These are phyloP conservation scores for Nomada lathburiana DNA, from an alignment of 2,888 invertebrate species.

Conservation along the genomic window DNA sequence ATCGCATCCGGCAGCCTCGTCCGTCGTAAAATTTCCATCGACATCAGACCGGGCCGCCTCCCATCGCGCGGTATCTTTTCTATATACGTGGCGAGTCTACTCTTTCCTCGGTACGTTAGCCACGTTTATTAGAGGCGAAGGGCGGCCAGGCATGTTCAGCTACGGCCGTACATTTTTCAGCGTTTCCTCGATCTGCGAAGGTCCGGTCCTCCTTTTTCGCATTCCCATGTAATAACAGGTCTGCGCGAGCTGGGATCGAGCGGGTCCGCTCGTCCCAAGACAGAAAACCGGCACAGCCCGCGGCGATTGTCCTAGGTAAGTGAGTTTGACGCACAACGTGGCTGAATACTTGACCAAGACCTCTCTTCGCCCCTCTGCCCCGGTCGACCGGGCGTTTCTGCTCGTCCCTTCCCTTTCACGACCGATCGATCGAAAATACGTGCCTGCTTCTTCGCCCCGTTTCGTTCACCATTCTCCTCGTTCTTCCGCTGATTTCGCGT, in stretches of 20 bases:
- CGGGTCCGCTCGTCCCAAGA: constrained; percentile 71
- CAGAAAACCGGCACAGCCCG: constrained; percentile 76
- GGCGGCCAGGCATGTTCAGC: constrained; percentile 59
- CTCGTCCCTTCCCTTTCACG: not conserved
- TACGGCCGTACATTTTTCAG: constrained; percentile 66
- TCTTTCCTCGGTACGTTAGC: constrained; percentile 57
- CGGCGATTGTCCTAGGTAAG: constrained; percentile 81
- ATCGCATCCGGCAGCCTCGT: constrained; percentile 1
- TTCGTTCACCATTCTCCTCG: not conserved
- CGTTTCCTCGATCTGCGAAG: constrained; percentile 70
- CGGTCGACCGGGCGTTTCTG: not conserved
- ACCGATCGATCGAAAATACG: constrained; percentile 19
- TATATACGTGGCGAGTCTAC: constrained; percentile 52
- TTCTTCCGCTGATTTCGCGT: not conserved
- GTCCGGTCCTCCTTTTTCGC: constrained; percentile 75
- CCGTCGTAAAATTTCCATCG: constrained; percentile 48
- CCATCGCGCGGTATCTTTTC: constrained; percentile 37
- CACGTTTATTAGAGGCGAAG: constrained; percentile 71
- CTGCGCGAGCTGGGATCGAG: constrained; percentile 68
- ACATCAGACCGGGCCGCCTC: constrained; percentile 25
- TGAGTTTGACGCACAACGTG: constrained; percentile 72
- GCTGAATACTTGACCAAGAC: constrained; percentile 38
- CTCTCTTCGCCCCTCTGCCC: constrained; percentile 6
- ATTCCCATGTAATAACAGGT: constrained; percentile 79
- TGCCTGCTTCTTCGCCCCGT: not conserved